Base-by-base conservation (phyloP, 2,113 vertebrate species). In the Amphiprion percula region DNA sequence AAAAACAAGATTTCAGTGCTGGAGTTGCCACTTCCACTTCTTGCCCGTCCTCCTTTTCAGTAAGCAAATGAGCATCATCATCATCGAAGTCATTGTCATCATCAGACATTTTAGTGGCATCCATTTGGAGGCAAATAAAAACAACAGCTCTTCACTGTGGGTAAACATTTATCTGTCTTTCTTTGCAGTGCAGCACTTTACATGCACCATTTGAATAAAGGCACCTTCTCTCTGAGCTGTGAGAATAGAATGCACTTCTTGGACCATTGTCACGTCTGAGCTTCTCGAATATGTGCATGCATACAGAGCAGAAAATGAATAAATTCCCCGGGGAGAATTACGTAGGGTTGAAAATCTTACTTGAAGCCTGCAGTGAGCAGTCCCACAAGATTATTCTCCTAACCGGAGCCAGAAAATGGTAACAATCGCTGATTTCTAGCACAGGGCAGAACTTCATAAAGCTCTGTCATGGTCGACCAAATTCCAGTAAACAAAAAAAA, bases 331-430 rank as follows among this genome's bases (percentile, higher is more conserved):
- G 17, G 63, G 74, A 86, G 82, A 90, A 86, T 89, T 80, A 79
- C 74, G 68, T 62, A 62, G 68, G 79, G 77, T 70, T 86, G 84
- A 83, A 86, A 88, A 90, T 85, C 86, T 65, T 79, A 90, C 90
- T 89, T 88, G 68, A 85, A 77, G 79, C 65, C 74, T 68, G 59
- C 77, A 72, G 80, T 55, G 59, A 77, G 58, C 14, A 21, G 76
- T 67, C 74, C 70, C 74, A 30, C 72, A 26, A 87, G 87, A 90
- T 90, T 92, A 90, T 80, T 84, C 60, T 76, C 70, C 62, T 69
- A 72, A 86, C 83, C 64, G 0, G 63, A 69, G 72, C 24, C 46
- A 77, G 60, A 83, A 91, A 89, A 80, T 55, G 68, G 80, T 77
- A 79, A 89, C 68, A 74, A 75, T 87, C 87, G 62, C 83, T 73